Evolutionary conservation across 1,140 invertebrate genomes (phyloP), one percentile per base, ranked within the genome.

Genomic region (Drosophila sucinea): DNA sequence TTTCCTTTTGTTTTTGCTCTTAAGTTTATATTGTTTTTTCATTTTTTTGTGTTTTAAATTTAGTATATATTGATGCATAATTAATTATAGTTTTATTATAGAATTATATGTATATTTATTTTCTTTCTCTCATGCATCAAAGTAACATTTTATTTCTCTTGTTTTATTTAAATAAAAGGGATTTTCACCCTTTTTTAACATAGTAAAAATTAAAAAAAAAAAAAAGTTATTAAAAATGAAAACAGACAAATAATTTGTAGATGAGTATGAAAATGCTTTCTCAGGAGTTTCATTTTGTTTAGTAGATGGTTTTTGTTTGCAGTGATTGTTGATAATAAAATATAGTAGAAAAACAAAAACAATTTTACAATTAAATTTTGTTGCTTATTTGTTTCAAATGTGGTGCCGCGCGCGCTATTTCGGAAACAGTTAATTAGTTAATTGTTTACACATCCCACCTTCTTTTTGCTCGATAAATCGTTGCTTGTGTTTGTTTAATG

Each of bases 151-250:
- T 40, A 60, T 17, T 33, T 40, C 17, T 67, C 68, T 67, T 60
- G 6, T 71, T 72, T 67, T 60, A 62, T 77, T 81, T 86, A 78
- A 82, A 81, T 82, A 81, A 81, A 85, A 78, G 70, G 56, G 69
- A 11, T 33, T 57, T 58, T 61, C 4, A 1, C 44, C 44, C 4
- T 51, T 72, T 69, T 58, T 70, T 83, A 85, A 85, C 83, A 85
- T 68, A 87, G 82, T 85, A 82, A 82, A 85, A 87, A 76, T 83
- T 66, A 83, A 67, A 71, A 71, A 80, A 68, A 71, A 81, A 74
- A 68, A 78, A 70, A 68, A 85, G 47, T 75, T 62, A 73, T 70
- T 51, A 51, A 76, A 64, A 55, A 60, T 60, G 23, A 38, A 51
- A 77, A 77, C 44, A 41, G 60, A 76, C 71, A 76, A 70, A 58